These are phyloP conservation scores for Amazona guildingii DNA, from an alignment of 2,113 vertebrate genomes.

Conservation along the genomic window DNA sequence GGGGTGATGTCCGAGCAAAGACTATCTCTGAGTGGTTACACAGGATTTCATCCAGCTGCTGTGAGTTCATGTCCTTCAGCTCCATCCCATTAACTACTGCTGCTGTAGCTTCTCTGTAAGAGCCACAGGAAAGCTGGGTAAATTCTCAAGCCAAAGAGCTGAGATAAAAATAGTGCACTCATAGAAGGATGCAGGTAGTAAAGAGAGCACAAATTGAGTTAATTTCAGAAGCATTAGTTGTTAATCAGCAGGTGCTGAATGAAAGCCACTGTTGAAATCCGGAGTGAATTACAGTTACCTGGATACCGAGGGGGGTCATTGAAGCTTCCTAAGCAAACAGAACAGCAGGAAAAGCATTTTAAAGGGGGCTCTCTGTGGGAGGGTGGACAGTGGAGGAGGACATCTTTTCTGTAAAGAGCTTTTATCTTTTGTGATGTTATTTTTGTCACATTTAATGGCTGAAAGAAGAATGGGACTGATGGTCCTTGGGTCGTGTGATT, in stretches of 20 bases:
- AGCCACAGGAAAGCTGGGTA: neutral
- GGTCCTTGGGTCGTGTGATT: accelerated
- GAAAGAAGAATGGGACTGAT: neutral
- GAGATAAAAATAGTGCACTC: neutral
- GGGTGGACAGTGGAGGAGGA: neutral
- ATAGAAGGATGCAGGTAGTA: accelerated
- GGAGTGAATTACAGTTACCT: neutral
- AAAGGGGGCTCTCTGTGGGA: neutral
- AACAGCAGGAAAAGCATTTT: neutral
- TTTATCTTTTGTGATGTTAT: neutral
- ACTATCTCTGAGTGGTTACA: constrained; percentile 75
- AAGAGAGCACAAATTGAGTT: neutral
- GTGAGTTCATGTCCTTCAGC: constrained; percentile 77
- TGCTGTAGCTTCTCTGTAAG: constrained; percentile 74
- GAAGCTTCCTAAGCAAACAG: neutral
- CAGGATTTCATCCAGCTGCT: constrained; percentile 76
- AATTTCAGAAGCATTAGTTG: neutral
- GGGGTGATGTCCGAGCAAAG: constrained; percentile 81
- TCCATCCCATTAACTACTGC: constrained; percentile 79
- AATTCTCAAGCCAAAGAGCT: neutral
- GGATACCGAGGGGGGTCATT: neutral
- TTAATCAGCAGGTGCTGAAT: neutral
- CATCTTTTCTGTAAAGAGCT: neutral
- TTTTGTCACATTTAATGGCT: neutral
- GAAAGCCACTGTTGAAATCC: neutral